Evolutionary conservation across 2,113 vertebrate genomes (phyloP), one percentile per base, ranked within the genome.

Genomic region (Accipiter cooperii): DNA sequence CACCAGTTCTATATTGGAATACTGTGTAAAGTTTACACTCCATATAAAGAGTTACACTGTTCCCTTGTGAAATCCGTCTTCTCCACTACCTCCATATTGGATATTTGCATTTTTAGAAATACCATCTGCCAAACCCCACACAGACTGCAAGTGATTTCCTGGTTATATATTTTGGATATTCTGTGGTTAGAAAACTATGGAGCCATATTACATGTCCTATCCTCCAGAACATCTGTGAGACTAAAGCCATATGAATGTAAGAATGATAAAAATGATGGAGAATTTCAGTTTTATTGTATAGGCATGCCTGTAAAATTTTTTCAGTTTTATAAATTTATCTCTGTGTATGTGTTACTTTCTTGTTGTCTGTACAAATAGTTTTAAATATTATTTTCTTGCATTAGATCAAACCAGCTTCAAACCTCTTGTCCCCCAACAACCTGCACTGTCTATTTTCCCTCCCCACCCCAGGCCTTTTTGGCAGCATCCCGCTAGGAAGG

Each of bases 31-130:
- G 96, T 97, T 97, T 97, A 95, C 95, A 94, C 96, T 97, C 91
- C 95, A 96, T 96, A 96, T 97, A 97, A 96, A 97, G 96, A 97
- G 87, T 95, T 94, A 94, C 95, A 95, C 96, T 97, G 97, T 97
- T 97, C 94, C 89, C 94, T 90, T 93, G 93, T 96, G 97, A 97
- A 96, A 96, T 95, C 91, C 94, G 34, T 95, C 94, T 96, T 94
- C 93, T 97, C 81, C 71, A 64, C 94, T 96, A 70, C 95, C 94
- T 97, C 97, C 96, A 97, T 97, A 96, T 96, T 96, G 95, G 91
- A 96, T 93, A 97, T 97, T 97, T 97, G 96, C 97, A 97, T 96
- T 97, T 97, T 97, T 96, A 97, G 97, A 97, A 96, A 91, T 96
- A 90, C 95, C 96, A 97, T 96, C 96, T 97, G 94, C 96, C 97